These are phyloP conservation scores for Nomada ruficornis DNA, from an alignment of 2,888 invertebrate species.

Conservation along the genomic window DNA sequence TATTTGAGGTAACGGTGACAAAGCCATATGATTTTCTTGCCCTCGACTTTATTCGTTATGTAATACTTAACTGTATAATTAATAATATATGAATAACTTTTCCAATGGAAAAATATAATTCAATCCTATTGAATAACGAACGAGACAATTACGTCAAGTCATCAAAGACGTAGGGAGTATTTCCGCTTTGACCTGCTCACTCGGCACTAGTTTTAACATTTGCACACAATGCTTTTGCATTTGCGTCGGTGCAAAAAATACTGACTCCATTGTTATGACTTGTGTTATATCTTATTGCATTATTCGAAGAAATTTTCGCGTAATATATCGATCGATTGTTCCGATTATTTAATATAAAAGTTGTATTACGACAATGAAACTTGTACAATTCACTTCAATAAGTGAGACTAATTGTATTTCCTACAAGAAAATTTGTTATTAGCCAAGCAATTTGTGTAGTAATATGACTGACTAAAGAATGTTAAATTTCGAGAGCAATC, in stretches of 20 bases:
- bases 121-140: conserved; percentile 4
- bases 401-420: neutral
- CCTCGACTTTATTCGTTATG: neutral
- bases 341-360: neutral
- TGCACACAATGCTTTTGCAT: conserved; percentile 52
- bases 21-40: neutral
- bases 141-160: conserved; percentile 38
- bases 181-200: conserved; percentile 49
- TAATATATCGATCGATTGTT: neutral
- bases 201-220: conserved; percentile 30
- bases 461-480: neutral
- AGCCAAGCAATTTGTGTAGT: neutral
- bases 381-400: neutral
- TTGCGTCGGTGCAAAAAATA: conserved; percentile 24
- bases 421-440: neutral
- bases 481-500: conserved; percentile 25
- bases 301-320: neutral
- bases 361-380: neutral
- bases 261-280: neutral
- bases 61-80: neutral
- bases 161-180: conserved; percentile 35
- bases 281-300: neutral
- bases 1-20: neutral
- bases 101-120: neutral
- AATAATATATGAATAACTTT: neutral